A percentile compares a stretch with the other conserved stretches of the same genome.
These are phyloP conservation scores for Strix aluco DNA, from an alignment of 2,113 vertebrate genomes.

Conservation along the genomic window DNA sequence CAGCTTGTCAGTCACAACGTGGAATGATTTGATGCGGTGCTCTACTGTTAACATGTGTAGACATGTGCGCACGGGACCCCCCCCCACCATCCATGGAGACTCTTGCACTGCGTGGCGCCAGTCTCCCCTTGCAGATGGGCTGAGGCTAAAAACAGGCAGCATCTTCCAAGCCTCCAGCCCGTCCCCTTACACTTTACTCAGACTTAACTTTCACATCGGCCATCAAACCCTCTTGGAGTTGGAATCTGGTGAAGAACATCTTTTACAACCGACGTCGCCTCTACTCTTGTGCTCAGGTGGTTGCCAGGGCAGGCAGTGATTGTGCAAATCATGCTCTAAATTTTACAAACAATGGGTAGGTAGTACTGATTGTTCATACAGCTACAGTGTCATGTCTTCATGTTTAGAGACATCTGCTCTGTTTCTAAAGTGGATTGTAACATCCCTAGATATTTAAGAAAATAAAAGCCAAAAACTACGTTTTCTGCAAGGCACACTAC, in stretches of 20 bases:
- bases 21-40: not conserved
- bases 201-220: not conserved
- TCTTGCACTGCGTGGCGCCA: not conserved
- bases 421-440: not conserved
- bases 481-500: not conserved
- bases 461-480: not conserved
- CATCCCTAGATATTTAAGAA: not conserved
- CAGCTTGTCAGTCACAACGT: not conserved
- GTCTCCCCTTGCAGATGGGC: not conserved
- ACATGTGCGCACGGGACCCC: fast-evolving
- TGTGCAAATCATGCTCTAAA: not conserved
- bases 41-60: fast-evolving
- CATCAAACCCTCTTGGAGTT: not conserved
- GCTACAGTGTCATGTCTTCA: not conserved
- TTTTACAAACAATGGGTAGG: not conserved
- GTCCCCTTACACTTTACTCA: not conserved
- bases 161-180: not conserved
- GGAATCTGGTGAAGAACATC: not conserved
- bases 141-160: not conserved
- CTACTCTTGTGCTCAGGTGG: not conserved
- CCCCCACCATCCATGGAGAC: not conserved
- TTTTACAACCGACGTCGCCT: not conserved
- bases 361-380: not conserved
- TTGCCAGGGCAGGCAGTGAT: not conserved
- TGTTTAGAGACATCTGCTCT: not conserved